Base-by-base conservation (phyloP, 1,140 invertebrate genomes). In the Copidosoma floridanum region DNA sequence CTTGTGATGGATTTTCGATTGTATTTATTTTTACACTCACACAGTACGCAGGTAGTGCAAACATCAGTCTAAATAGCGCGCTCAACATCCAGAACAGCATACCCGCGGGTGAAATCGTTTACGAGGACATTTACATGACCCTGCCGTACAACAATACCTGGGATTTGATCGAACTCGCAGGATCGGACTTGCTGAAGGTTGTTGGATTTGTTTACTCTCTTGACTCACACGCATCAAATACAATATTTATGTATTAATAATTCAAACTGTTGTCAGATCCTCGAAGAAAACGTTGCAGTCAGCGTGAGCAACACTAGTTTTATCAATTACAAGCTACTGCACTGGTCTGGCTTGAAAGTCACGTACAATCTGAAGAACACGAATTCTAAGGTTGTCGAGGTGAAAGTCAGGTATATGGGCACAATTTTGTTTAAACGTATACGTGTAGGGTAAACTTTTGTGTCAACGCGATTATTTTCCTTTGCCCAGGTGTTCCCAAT, bases 91-190 rank as follows among this genome's bases (percentile, higher is more conserved):
- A 91, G 16, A 43, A 82, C 71, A 74, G 84, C 68, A 71, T 89
- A 82, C 63, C 37, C 0, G 24, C 11, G 8, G 56, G 82, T 80
- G 73, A 78, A 81, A 83, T 92, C 11, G 87, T 86, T 8, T 86
- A 84, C 26, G 86, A 85, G 40, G 86, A 88, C 56, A 66, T 92
- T 2, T 69, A 89, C 4, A 84, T 84, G 60, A 82, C 85, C 16
- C 77, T 85, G 21, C 90, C 90, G 2, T 92, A 92, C 61, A 85
- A 86, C 67, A 91, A 91, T 71, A 83, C 79, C 7, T 79, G 91
- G 27, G 85, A 89, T 61, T 79, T 86, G 1, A 82, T 88, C 38
- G 85, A 87, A 59, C 65, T 92, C 35, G 78, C 76, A 6, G 90
- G 90, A 1, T 69, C 78, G 35, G 78, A 86, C 53, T 67, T 92